phyloP scores from a whole-genome alignment of 2,888 invertebrate genomes.

The Pocota personata region DNA sequence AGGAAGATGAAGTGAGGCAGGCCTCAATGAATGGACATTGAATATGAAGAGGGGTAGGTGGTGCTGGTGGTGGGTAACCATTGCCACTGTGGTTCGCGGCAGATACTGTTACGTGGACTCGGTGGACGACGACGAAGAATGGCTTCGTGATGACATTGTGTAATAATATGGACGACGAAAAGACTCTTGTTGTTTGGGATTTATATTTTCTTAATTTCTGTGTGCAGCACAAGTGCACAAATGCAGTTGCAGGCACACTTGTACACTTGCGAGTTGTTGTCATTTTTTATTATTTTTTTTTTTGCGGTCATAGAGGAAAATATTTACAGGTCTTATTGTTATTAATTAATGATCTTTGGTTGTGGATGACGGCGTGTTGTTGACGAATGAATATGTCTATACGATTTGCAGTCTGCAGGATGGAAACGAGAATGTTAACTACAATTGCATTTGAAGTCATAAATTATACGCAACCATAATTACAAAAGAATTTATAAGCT shows the following conservation, averaged over 20 bases:
- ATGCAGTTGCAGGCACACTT: slow-evolving; percentile 40
- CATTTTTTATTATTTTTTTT: slow-evolving; percentile 9
- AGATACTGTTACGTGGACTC: slow-evolving; percentile 25
- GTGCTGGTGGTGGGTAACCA: slow-evolving; percentile 19
- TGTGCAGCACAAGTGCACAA: slow-evolving; percentile 65
- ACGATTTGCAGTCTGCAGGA: neutral
- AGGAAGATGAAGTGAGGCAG: slow-evolving; percentile 60
- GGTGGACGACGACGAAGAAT: slow-evolving; percentile 57
- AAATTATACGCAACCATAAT: neutral
- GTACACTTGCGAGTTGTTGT: slow-evolving; percentile 3
- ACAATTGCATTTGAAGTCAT: neutral
- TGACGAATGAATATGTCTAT: slow-evolving; percentile 14
- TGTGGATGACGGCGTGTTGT: slow-evolving; percentile 2
- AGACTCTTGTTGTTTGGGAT: slow-evolving; percentile 54
- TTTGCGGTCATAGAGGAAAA: neutral
- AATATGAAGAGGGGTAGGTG: slow-evolving; percentile 13
- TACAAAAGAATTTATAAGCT: neutral
- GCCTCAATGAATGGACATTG: slow-evolving; percentile 62
- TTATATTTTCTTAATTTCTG: slow-evolving; percentile 70
- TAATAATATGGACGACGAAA: slow-evolving; percentile 60
- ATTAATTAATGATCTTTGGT: slow-evolving; percentile 44
- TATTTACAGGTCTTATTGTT: slow-evolving; percentile 25
- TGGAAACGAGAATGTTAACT: neutral
- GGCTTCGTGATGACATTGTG: slow-evolving; percentile 73
- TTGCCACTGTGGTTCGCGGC: slow-evolving; percentile 29